Evolutionary conservation across 2,888 invertebrate genomes (phyloP), one percentile per base, ranked within the genome.

Genomic region (Lithophane socia): DNA sequence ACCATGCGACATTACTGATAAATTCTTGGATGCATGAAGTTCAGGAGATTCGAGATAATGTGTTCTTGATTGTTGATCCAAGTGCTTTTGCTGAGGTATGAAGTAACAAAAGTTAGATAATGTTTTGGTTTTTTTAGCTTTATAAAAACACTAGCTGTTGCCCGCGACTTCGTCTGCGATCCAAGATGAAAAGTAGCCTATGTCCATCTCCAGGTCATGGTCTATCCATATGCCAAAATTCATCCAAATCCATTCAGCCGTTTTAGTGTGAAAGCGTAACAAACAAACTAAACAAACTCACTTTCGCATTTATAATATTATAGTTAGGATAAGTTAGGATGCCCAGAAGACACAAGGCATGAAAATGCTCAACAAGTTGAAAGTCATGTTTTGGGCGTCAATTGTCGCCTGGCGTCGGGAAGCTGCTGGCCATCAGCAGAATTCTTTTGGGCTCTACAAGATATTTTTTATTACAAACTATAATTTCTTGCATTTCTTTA

Each of bases 41-140:
- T 5, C 92, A 93, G 56, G 95, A 95, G 66, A 96, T 98, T 72
- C 96, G 97, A 81, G 94, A 97, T 76, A 95, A 96, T 64, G 97
- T 98, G 60, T 97, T 97, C 92, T 92, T 97, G 66, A 97, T 98
- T 78, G 97, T 98, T 9, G 98, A 98, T 92, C 97, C 98, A 0
- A 96, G 97, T 73, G 98, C 98, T 49, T 98, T 98, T 92, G 97
- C 97, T 86, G 97, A 98, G 94, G 98, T 98, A 89, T 88, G 79
- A 12, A 21, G 12, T n/a, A 18, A 29, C 24, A 49, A 3, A 29
- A 61, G 2, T 3, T 54, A 42, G 10, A 49, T 13, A 4, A 37
- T 1, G n/a, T 29, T 37, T 52, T 75, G 0, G n/a, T 44, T 67
- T 18, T 29, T 44, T 37, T 44, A 42, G 16, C 1, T 47, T 9